A percentile compares a stretch with the other conserved stretches of the same genome.
These are phyloP conservation scores for Microcebus jonahi DNA, from an alignment of 2,113 vertebrate species.

Conservation along the genomic window DNA sequence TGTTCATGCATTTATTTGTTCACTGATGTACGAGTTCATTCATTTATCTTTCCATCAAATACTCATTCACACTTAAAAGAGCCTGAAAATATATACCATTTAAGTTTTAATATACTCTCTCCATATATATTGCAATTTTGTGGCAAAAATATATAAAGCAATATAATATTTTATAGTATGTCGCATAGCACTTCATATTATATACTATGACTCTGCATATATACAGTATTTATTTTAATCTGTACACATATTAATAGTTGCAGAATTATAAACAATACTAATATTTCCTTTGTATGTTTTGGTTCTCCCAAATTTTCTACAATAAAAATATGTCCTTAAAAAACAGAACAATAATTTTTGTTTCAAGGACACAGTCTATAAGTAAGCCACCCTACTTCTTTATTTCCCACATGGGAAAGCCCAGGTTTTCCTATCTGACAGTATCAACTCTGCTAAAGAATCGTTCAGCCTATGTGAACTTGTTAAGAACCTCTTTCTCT, in stretches of 20 bases:
- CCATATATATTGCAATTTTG: neutral
- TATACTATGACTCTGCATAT: neutral
- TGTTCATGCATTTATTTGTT: neutral
- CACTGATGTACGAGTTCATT: neutral
- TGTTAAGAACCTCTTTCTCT: neutral
- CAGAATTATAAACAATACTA: neutral
- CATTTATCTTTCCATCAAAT: neutral
- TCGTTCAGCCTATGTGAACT: neutral
- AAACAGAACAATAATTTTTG: neutral
- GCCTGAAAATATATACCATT: neutral
- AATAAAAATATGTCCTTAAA: neutral
- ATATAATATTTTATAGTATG: neutral
- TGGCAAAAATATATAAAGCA: neutral
- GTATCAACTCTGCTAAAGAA: neutral
- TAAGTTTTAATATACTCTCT: neutral
- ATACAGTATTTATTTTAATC: neutral
- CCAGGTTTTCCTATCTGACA: neutral
- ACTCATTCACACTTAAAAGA: neutral
- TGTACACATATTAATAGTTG: neutral
- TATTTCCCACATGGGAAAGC: neutral
- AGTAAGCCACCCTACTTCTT: neutral
- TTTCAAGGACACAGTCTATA: neutral
- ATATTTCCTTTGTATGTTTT: neutral
- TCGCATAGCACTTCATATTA: neutral
- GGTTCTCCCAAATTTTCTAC: neutral